Percentiles rank a stretch among this genome's conserved stretches.
Evolutionary conservation across 2,797 vertebrate species (phyloP).

Genomic region (Pampus argenteus): DNA sequence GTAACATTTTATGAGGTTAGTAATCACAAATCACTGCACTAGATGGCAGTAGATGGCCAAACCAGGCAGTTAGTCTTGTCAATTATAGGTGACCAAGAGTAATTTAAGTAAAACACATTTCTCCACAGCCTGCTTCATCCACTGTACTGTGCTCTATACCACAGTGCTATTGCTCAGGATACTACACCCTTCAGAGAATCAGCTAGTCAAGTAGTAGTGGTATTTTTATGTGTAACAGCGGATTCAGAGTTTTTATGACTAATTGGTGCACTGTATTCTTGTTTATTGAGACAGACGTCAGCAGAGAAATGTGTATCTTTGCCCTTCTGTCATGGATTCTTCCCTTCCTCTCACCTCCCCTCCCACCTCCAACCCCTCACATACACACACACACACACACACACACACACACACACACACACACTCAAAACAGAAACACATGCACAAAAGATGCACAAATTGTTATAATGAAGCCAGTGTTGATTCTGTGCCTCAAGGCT

Average conservation of each 20-base stretch:
- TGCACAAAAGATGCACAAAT: not conserved
- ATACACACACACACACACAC: too few species aligned
- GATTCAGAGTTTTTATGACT: not conserved
- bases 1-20: conserved; percentile 6
- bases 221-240: not conserved
- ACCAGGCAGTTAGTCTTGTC: conserved; percentile 23
- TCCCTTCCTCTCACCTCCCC: too few species aligned
- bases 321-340: not conserved
- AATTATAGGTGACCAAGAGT: conserved; percentile 43
- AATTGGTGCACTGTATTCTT: not conserved
- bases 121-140: not conserved
- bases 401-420: too few species aligned
- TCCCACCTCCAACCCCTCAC: too few species aligned
- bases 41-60: conserved; percentile 78
- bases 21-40: conserved; percentile 64
- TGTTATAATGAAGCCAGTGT: not conserved
- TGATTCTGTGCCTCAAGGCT: not conserved
- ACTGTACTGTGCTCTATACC: not conserved
- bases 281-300: not conserved
- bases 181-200: conserved; percentile 8
- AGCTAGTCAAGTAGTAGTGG: not conserved
- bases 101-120: conserved; percentile 5
- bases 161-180: not conserved
- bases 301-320: not conserved
- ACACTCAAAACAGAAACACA: too few species aligned